These are phyloP conservation scores for Porites divaricata DNA, from an alignment of 92 coral and sea anemone genomes.

Conservation along the genomic window DNA sequence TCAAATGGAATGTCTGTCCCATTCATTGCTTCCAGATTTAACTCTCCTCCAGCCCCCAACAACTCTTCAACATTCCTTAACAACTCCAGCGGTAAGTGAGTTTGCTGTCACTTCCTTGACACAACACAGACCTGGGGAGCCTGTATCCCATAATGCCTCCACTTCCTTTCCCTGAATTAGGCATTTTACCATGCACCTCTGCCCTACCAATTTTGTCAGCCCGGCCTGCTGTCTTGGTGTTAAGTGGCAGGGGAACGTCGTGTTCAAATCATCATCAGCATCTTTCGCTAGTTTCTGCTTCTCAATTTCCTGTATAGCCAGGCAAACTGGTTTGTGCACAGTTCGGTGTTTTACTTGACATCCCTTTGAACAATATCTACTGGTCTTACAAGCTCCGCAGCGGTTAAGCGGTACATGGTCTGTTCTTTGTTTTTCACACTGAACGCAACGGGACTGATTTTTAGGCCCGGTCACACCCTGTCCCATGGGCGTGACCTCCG, in stretches of 20 bases:
- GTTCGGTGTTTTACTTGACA: constrained; percentile 18
- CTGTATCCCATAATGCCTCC: constrained; percentile 72
- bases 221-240: constrained; percentile 58
- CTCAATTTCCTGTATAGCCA: constrained; percentile 39
- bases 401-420: constrained; percentile 17
- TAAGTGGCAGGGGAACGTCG: constrained; percentile 46
- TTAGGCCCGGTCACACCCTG: constrained; percentile 62
- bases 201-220: constrained; percentile 50
- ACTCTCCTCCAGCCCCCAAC: constrained; percentile 44
- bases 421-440: constrained; percentile 41
- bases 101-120: constrained; percentile 33
- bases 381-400: constrained; percentile 25
- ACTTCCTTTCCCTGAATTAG: constrained; percentile 39
- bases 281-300: constrained; percentile 2
- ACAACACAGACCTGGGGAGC: constrained; percentile 66
- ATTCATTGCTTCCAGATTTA: constrained; percentile 65
- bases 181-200: constrained; percentile 55
- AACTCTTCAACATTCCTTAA: constrained; percentile 50
- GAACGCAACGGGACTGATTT: constrained; percentile 48
- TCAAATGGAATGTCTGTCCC: constrained; percentile 65
- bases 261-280: constrained; percentile 20
- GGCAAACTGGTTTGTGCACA: constrained; percentile 23
- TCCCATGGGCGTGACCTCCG: constrained; percentile 63
- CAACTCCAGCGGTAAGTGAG: constrained; percentile 35
- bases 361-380: constrained; percentile 20